Conservation (phyloP, 1,140 invertebrate species). For the Heliconius hermathena region DNA sequence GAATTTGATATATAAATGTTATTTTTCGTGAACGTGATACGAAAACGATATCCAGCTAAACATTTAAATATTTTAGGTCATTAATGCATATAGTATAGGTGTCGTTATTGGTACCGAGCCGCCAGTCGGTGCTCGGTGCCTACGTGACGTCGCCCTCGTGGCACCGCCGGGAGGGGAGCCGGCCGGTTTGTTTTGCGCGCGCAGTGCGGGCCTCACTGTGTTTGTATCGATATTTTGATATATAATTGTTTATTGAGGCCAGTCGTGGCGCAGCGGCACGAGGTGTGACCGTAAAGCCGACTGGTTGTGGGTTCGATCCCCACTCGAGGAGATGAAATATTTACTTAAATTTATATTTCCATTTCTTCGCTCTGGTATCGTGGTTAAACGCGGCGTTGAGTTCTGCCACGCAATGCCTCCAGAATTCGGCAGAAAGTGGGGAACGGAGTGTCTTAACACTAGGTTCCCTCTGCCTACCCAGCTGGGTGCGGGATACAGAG, state of each 20-base stretch:
- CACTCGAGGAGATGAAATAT: too few relatives aligned
- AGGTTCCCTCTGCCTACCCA: too few relatives aligned
- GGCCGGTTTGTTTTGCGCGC: constrained; percentile 68
- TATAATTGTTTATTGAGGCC: background rate
- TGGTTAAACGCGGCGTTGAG: too few relatives aligned
- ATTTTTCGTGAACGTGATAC: background rate
- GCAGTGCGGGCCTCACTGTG: constrained; percentile 47
- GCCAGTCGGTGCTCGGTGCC: constrained; percentile 50
- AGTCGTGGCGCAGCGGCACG: too few relatives aligned
- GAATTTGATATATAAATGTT: background rate
- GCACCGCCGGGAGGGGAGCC: constrained; percentile 51
- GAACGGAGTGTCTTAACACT: too few relatives aligned
- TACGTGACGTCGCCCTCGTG: constrained; percentile 76
- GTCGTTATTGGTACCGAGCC: constrained; percentile 1
- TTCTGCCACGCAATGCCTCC: too few relatives aligned
- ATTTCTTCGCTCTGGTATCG: too few relatives aligned
- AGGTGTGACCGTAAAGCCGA: too few relatives aligned
- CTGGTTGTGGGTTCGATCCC: too few relatives aligned
- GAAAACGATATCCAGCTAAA: background rate
- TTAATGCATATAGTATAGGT: constrained; percentile 22
- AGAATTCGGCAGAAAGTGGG: too few relatives aligned
- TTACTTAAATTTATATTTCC: too few relatives aligned
- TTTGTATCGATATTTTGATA: constrained; percentile 45
- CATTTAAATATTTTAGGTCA: constrained; percentile 28
- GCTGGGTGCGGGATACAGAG: too few relatives aligned